These are phyloP conservation scores for Leucozona laternaria DNA, from an alignment of 2,888 invertebrate species.

Conservation along the genomic window DNA sequence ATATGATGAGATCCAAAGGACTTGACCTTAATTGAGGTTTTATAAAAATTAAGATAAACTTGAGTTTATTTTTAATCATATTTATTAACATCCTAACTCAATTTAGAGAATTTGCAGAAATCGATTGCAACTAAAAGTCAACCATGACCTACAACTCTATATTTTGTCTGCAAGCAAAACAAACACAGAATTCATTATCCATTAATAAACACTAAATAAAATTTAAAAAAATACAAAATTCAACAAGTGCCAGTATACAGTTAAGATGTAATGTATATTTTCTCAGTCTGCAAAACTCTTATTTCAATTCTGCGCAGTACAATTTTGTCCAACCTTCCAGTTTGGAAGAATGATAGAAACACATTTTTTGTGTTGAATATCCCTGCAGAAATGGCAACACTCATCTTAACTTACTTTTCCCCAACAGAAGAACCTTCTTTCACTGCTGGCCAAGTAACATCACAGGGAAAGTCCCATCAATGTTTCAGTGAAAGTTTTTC, in stretches of 20 bases:
- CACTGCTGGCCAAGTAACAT: background rate
- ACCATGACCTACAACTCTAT: conserved; percentile 24
- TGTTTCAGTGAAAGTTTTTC: conserved; percentile 45
- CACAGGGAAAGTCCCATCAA: background rate
- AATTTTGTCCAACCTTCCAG: background rate
- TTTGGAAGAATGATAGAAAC: background rate
- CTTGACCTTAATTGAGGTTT: too few species aligned
- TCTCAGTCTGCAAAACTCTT: conserved; percentile 1
- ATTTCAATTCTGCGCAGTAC: background rate
- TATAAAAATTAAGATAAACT: too few species aligned
- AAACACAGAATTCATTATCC: background rate
- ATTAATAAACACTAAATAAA: background rate
- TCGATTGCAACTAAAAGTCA: conserved; percentile 3
- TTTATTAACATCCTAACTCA: background rate
- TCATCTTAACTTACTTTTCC: background rate
- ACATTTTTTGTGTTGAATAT: background rate
- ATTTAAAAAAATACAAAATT: background rate
- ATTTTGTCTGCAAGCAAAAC: conserved; percentile 11
- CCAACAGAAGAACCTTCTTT: background rate
- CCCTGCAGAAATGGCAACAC: conserved; percentile 1
- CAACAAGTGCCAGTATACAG: conserved; percentile 31
- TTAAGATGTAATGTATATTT: background rate
- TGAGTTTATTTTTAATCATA: too few species aligned
- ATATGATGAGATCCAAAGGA: too few species aligned
- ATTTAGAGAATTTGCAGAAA: conserved; percentile 1